Percentiles rank a stretch among this genome's conserved stretches.
These are phyloP conservation scores for Meloidogyne hapla DNA, from an alignment of 1,140 invertebrate species.

Conservation along the genomic window DNA sequence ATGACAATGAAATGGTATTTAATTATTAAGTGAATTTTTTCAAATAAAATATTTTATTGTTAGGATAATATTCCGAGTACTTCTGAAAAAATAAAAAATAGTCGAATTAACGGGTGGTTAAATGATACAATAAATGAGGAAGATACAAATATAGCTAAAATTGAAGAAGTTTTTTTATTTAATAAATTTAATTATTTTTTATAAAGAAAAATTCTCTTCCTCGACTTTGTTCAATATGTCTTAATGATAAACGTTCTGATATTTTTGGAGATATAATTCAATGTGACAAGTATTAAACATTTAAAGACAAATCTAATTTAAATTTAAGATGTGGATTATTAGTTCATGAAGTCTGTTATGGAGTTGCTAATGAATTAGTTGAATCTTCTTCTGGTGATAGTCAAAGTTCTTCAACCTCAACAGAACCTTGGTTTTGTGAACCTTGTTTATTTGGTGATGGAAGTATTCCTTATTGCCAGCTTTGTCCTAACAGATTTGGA, in stretches of 20 bases:
- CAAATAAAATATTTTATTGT: no score
- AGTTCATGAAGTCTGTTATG: constrained; percentile 46
- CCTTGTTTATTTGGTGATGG: constrained; percentile 66
- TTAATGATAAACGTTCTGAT: constrained; percentile 30
- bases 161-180: no score
- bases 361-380: not conserved
- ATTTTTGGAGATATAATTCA: constrained; percentile 39
- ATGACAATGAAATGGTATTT: constrained; percentile 11
- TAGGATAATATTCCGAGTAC: not conserved
- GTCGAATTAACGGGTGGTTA: not conserved
- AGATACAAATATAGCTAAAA: no score
- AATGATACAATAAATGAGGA: no score
- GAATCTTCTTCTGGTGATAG: constrained; percentile 27
- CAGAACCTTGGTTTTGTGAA: constrained; percentile 66
- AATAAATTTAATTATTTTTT: no score
- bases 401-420: constrained; percentile 45
- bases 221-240: constrained; percentile 39
- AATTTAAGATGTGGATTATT: constrained; percentile 41
- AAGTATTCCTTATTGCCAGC: constrained; percentile 66
- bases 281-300: constrained; percentile 30
- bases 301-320: not conserved
- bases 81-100: not conserved
- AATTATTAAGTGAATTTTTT: not conserved
- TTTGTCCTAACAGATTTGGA: constrained; percentile 73
- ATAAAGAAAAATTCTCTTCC: no score